phyloP scores from a whole-genome alignment of 2,113 vertebrate species.

The Heterochromis multidens region DNA sequence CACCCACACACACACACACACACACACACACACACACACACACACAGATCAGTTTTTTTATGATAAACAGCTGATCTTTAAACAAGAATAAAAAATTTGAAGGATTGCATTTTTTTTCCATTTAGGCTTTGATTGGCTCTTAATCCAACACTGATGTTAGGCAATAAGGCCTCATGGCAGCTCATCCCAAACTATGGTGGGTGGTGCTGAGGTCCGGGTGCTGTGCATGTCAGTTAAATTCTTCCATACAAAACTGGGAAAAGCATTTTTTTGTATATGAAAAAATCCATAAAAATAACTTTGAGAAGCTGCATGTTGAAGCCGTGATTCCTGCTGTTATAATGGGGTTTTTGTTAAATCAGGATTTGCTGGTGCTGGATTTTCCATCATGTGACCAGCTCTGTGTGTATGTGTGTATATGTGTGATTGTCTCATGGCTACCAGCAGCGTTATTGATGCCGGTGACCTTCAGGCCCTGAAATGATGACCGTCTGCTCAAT shows the following conservation, averaged over 20 bases:
- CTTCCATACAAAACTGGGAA: background rate
- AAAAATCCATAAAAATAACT: background rate
- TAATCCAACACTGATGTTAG: background rate
- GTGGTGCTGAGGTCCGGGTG: background rate
- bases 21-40: no score
- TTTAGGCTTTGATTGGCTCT: background rate
- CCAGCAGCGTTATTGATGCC: slow-evolving; percentile 61
- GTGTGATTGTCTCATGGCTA: background rate
- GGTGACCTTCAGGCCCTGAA: slow-evolving; percentile 61
- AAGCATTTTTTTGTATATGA: background rate
- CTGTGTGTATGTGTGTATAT: background rate
- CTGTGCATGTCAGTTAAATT: background rate
- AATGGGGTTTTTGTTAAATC: background rate
- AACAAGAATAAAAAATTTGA: no score
- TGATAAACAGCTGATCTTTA: no score
- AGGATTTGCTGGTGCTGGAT: background rate
- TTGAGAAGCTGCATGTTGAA: background rate
- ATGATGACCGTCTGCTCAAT: slow-evolving; percentile 56
- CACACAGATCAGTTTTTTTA: no score
- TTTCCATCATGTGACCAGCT: slow-evolving; percentile 7
- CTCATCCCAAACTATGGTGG: background rate
- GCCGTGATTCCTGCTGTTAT: background rate
- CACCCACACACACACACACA: no score
- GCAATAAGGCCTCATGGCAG: background rate
- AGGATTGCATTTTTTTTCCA: no score